Conservation (phyloP, 2,113 vertebrate species). For the Sula dactylatra region DNA sequence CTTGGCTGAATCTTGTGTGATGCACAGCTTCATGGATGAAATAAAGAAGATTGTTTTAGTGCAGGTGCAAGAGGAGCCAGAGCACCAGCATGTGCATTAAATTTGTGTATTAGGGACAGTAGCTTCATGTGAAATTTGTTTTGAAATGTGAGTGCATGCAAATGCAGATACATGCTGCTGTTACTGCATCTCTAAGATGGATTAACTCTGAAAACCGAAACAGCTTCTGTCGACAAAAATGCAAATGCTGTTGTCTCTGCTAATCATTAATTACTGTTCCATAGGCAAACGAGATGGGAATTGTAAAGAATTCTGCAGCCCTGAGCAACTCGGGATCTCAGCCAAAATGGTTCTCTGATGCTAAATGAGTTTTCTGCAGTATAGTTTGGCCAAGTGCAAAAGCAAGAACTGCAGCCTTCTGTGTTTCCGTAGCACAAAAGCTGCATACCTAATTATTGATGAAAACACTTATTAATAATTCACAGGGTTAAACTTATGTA, state of each 20-base stretch:
- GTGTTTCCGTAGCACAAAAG: not conserved
- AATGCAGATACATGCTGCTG: not conserved
- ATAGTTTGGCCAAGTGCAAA: not conserved
- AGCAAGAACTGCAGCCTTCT: not conserved
- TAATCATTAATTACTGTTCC: slow-evolving; percentile 54
- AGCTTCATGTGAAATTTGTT: not conserved
- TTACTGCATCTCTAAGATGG: slow-evolving; percentile 9
- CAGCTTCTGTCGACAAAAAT: not conserved
- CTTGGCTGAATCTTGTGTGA: not conserved
- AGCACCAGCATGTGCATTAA: not conserved
- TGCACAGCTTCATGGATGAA: not conserved
- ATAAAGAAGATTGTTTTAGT: not conserved
- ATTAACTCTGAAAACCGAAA: slow-evolving; percentile 37
- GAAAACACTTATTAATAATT: slow-evolving; percentile 15
- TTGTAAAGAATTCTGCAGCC: slow-evolving; percentile 46
- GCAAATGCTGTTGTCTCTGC: slow-evolving; percentile 28
- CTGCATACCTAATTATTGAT: not conserved
- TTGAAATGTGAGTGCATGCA: not conserved
- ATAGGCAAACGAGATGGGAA: slow-evolving; percentile 8
- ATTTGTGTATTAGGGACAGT: not conserved
- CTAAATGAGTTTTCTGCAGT: slow-evolving; percentile 29
- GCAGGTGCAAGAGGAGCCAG: not conserved
- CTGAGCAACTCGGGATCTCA: slow-evolving; percentile 14
- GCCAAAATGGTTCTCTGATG: slow-evolving; percentile 20
- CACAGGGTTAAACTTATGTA: not conserved